Base-by-base conservation (phyloP, 2,113 vertebrate species). In the Stigmatopora argus region DNA sequence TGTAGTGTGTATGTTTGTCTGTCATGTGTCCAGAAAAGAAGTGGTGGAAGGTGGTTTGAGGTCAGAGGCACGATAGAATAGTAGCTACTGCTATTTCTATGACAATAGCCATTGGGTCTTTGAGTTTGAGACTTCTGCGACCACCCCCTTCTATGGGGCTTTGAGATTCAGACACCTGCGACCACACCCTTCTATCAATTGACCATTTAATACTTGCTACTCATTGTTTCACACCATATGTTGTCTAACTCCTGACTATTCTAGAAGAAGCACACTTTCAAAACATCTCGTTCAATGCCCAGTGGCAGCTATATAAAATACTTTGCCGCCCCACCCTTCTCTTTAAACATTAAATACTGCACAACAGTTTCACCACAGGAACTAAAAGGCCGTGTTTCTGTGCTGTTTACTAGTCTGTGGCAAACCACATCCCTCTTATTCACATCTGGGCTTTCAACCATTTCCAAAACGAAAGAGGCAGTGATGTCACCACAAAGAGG, bases 21-120 rank as follows among this genome's bases (percentile, higher is more conserved):
- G 80, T 58, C 41, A 10, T 84, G 67, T 55, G 67, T 76, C 72
- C 75, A 76, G 85, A 90, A 85, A 88, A 85, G 88, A 90, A 89
- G 83, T 89, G 87, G 88, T 74, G 79, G 78, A 84, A 74, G 79
- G 75, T 86, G 77, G 82, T 85, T 79, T 90, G 90, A 86, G 89
- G 90, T 90, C 84, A 78, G 87, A 72, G 85, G 83, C 81, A 86
- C 87, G 84, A 89, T 89, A 82, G 90, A 90, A 92, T 91, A 83
- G 89, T 78, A 91, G 74, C 83, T 90, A 89, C 41, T 91, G 89
- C 81, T 85, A 85, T 84, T 88, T 78, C 87, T 86, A 80, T 81
- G 88, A 88, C 81, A 69, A 75, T 63, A 49, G 76, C 78, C 85
- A 80, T 71, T 70, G 73, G 82, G 82, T 79, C 76, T 83, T 83